phyloP scores from a whole-genome alignment of 2,888 invertebrate species.

The Petrolisthes manimaculis region DNA sequence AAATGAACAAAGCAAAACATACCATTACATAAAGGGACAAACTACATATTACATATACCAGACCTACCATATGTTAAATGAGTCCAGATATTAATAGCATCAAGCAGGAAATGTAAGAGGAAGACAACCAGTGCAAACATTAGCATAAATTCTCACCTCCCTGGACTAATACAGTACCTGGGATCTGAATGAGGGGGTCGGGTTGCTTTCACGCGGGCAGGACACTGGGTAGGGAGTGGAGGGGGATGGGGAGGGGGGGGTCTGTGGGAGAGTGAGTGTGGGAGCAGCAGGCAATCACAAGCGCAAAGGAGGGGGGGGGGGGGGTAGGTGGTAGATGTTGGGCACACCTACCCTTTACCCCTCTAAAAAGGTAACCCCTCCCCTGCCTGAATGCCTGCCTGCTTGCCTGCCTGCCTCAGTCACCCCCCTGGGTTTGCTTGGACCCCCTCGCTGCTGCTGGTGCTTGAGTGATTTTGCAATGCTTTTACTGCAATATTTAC shows the following conservation, averaged over 20 bases:
- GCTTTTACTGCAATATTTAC: background rate
- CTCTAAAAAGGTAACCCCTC: conserved; percentile 26
- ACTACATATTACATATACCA: too few species aligned
- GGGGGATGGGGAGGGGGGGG: conserved; percentile 15
- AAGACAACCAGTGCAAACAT: background rate
- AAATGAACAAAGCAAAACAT: too few species aligned
- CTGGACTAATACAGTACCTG: too few species aligned
- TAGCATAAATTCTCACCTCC: too few species aligned
- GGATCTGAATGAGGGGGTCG: too few species aligned
- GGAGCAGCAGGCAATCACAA: conserved; percentile 5
- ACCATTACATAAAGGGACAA: too few species aligned
- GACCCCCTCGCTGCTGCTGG: conserved; percentile 15
- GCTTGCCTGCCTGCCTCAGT: conserved; percentile 29
- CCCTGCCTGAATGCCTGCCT: conserved; percentile 8
- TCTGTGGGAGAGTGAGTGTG: background rate
- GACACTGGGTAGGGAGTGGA: background rate
- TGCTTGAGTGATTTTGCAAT: background rate
- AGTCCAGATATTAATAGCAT: too few species aligned
- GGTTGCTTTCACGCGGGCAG: background rate
- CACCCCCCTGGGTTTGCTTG: conserved; percentile 8
- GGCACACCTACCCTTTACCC: conserved; percentile 9
- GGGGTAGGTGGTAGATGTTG: conserved; percentile 13
- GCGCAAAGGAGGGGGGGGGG: background rate
- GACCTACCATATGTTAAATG: too few species aligned
- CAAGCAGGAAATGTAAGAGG: too few species aligned